Evolutionary conservation across 2,888 invertebrate species (phyloP).

Genomic region (Meliscaeva auricollis): DNA sequence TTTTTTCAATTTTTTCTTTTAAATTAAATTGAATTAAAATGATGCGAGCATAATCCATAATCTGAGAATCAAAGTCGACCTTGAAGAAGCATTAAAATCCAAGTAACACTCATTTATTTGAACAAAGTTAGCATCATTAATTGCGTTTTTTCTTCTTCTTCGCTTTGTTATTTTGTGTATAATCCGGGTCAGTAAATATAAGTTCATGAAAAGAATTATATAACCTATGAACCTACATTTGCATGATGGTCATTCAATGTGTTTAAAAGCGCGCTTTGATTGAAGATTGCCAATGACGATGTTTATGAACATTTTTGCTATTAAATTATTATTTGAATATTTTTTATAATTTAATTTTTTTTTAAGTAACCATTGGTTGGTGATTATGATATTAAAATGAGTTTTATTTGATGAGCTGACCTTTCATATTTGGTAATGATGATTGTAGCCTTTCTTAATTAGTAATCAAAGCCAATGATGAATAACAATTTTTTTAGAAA

Average conservation of each 20-base stretch:
- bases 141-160: conserved; percentile 19
- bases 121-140: conserved; percentile 21
- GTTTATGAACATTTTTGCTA: not conserved
- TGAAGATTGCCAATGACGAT: conserved; percentile 3
- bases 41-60: not conserved
- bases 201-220: conserved; percentile 11
- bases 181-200: conserved; percentile 37
- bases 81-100: conserved; percentile 26
- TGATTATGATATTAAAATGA: conserved; percentile 5
- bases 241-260: not conserved
- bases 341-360: not conserved
- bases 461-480: not conserved
- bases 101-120: conserved; percentile 22
- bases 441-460: conserved; percentile 16
- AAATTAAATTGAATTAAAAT: conserved; percentile 27
- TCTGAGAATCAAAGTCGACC: conserved; percentile 25
- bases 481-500: not conserved
- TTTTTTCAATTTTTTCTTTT: not conserved
- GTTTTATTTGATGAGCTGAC: conserved; percentile 20
- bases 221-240: conserved; percentile 35
- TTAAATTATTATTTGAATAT: conserved; percentile 28
- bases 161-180: not conserved
- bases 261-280: not conserved
- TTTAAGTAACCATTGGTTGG: not conserved
- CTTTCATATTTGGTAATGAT: conserved; percentile 11